Percentiles rank a stretch among this genome's conserved stretches.
phyloP scores from a whole-genome alignment of 2,888 invertebrate genomes.

The Pollenia amentaria region DNA sequence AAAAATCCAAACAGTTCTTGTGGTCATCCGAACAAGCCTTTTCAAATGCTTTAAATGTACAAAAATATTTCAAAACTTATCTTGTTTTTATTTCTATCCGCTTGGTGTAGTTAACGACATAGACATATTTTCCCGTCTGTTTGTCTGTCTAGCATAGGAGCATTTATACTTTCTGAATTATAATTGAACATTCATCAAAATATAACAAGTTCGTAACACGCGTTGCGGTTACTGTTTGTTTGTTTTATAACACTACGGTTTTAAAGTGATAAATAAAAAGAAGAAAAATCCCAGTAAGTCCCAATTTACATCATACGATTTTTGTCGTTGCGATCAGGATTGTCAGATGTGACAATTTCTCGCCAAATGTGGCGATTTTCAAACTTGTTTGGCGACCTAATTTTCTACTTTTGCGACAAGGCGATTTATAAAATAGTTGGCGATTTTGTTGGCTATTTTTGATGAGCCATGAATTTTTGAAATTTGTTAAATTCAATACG shows the following conservation, averaged over 20 bases:
- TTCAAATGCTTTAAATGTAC: conserved; percentile 23
- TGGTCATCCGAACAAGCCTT: conserved; percentile 4
- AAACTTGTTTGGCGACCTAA: no score
- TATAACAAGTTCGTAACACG: conserved; percentile 63
- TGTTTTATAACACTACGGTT: conserved; percentile 26
- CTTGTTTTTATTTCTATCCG: conserved; percentile 12
- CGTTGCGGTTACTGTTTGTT: conserved; percentile 52
- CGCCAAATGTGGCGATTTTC: no score
- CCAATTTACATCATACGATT: no score
- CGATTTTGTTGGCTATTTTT: no score
- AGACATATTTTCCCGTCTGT: conserved; percentile 5
- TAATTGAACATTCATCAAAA: conserved; percentile 65
- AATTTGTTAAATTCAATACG: no score
- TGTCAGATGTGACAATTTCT: no score
- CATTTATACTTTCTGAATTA: conserved; percentile 13
- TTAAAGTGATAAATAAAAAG: no score
- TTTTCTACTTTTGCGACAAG: no score
- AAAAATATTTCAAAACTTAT: conserved; percentile 28
- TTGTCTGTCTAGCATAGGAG: neutral
- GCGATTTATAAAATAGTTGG: no score
- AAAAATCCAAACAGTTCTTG: conserved; percentile 3
- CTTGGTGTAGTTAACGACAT: neutral
- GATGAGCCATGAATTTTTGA: no score
- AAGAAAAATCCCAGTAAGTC: no score
- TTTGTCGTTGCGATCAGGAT: no score